Percentiles rank a stretch among this genome's conserved stretches.
phyloP scores from a whole-genome alignment of 2,113 vertebrate genomes.

The Ramphastos sulfuratus region DNA sequence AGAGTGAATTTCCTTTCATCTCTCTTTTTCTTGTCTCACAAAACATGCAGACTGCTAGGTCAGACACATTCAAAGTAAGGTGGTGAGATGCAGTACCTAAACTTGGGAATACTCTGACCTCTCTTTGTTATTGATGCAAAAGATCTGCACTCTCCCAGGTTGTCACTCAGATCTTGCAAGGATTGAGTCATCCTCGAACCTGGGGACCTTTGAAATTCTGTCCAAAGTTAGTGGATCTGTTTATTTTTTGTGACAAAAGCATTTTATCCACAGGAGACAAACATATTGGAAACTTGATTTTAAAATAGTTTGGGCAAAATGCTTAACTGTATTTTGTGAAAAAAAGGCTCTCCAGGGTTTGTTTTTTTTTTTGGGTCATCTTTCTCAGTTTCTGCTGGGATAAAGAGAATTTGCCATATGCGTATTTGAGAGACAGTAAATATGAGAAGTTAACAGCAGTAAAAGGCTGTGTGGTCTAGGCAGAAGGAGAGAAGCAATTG shows the following conservation, averaged over 20 bases:
- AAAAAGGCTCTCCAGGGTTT: neutral
- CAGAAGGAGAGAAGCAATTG: neutral
- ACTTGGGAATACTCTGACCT: neutral
- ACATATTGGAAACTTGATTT: neutral
- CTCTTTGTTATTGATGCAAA: rapidly evolving
- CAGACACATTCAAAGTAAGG: neutral
- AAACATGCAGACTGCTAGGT: neutral
- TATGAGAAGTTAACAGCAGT: neutral
- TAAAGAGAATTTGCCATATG: neutral
- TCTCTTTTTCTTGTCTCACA: neutral
- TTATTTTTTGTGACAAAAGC: neutral
- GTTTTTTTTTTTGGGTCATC: neutral
- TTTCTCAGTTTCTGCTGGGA: neutral
- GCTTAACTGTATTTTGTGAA: neutral
- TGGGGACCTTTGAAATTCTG: neutral
- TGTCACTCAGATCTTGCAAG: neutral
- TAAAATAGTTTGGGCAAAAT: neutral
- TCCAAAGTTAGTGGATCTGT: neutral
- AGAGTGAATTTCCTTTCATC: neutral
- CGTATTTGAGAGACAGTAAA: neutral
- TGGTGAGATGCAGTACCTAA: neutral
- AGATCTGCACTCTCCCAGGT: neutral
- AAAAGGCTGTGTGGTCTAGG: neutral
- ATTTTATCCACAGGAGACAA: neutral
- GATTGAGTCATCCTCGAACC: neutral